Evolutionary conservation across 2,797 vertebrate species (phyloP).

Genomic region (Hypotaenidia okinawae): DNA sequence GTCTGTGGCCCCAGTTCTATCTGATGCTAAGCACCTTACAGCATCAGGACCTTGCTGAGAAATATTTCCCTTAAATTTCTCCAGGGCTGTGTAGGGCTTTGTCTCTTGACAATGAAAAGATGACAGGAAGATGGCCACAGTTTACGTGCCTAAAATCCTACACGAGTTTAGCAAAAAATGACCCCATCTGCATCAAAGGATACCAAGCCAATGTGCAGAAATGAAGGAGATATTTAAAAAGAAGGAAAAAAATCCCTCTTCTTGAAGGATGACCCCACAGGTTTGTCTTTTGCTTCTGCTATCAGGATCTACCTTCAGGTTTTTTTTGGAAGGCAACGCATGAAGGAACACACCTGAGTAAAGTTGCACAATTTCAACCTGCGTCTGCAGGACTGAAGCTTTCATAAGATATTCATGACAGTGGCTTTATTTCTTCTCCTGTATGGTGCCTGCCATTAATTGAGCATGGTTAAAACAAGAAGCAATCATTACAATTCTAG

Average conservation of each 20-base stretch:
- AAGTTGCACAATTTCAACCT: background rate
- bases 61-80: conserved; percentile 38
- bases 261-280: background rate
- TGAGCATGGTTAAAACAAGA: background rate
- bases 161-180: background rate
- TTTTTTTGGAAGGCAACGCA: background rate
- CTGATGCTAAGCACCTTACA: conserved; percentile 67
- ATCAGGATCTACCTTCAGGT: background rate
- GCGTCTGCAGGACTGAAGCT: background rate
- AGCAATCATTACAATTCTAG: background rate
- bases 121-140: conserved; percentile 40
- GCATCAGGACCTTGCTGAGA: conserved; percentile 13
- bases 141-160: conserved; percentile 20
- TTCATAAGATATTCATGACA: background rate
- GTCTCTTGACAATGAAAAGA: conserved; percentile 41
- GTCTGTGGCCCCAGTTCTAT: conserved; percentile 39
- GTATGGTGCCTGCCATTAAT: background rate
- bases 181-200: background rate
- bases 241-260: accelerated
- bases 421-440: background rate
- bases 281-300: background rate
- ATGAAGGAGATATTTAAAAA: background rate
- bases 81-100: conserved; percentile 2
- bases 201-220: background rate
- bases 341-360: background rate